Evolutionary conservation across 2,888 invertebrate species (phyloP).

Genomic region (Nephrotoma guestfalica): DNA sequence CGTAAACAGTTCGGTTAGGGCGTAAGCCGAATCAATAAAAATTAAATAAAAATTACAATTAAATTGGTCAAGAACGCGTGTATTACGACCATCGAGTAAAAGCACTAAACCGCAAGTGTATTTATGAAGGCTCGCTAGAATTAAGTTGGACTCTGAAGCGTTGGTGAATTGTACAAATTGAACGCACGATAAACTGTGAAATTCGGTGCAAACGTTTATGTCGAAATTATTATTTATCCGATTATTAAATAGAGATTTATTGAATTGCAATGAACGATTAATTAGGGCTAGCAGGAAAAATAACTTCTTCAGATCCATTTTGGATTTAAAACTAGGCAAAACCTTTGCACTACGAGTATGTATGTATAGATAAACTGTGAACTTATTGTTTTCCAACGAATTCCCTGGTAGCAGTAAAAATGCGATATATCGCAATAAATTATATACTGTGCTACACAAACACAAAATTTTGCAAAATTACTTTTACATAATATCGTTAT

Average conservation of each 20-base stretch:
- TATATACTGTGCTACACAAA: no score
- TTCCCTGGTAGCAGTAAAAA: no score
- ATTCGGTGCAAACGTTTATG: background rate
- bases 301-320: background rate
- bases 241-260: background rate
- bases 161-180: background rate
- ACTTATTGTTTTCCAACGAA: no score
- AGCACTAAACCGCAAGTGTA: background rate
- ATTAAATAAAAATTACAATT: background rate
- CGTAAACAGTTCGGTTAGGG: background rate
- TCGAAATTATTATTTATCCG: background rate
- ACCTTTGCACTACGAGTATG: background rate
- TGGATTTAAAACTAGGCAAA: background rate
- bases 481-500: no score
- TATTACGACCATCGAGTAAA: background rate
- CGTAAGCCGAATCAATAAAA: background rate
- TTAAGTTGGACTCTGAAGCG: background rate
- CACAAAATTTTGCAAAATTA: no score
- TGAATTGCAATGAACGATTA: background rate
- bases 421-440: no score
- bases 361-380: no score
- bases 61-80: background rate
- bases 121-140: background rate
- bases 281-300: background rate
- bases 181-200: background rate